phyloP scores from a whole-genome alignment of 2,888 invertebrate genomes.

The Podotricha telesiphe region DNA sequence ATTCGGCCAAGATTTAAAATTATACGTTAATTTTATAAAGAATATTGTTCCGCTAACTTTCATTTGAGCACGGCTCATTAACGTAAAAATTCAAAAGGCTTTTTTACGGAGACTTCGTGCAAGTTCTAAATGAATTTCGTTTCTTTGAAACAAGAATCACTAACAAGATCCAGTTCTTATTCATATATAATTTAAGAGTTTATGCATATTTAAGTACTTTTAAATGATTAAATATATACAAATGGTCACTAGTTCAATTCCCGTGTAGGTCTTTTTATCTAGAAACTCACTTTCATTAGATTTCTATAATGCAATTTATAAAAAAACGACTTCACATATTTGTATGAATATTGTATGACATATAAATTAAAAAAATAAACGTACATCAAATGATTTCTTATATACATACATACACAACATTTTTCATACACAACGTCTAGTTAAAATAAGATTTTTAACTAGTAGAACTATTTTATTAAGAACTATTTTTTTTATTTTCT shows the following conservation, averaged over 20 bases:
- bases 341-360: no score
- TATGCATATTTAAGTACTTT: background rate
- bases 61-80: slow-evolving; percentile 30
- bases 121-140: slow-evolving; percentile 31
- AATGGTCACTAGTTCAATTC: background rate
- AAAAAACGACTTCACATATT: no score
- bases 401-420: no score
- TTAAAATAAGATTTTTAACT: no score
- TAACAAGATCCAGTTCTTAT: slow-evolving; percentile 14
- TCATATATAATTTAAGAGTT: slow-evolving; percentile 9
- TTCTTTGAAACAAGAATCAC: slow-evolving; percentile 20
- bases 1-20: background rate
- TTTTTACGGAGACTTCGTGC: slow-evolving; percentile 20
- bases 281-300: no score
- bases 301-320: no score
- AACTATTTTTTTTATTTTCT: no score
- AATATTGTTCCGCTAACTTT: slow-evolving; percentile 6
- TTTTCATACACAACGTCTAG: no score
- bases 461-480: no score
- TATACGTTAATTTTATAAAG: slow-evolving; percentile 2
- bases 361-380: no score
- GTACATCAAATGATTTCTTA: no score
- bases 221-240: background rate
- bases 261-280: background rate
- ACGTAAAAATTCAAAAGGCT: slow-evolving; percentile 20